These are phyloP conservation scores for Plemyria rubiginata DNA, from an alignment of 2,888 invertebrate species.

Conservation along the genomic window DNA sequence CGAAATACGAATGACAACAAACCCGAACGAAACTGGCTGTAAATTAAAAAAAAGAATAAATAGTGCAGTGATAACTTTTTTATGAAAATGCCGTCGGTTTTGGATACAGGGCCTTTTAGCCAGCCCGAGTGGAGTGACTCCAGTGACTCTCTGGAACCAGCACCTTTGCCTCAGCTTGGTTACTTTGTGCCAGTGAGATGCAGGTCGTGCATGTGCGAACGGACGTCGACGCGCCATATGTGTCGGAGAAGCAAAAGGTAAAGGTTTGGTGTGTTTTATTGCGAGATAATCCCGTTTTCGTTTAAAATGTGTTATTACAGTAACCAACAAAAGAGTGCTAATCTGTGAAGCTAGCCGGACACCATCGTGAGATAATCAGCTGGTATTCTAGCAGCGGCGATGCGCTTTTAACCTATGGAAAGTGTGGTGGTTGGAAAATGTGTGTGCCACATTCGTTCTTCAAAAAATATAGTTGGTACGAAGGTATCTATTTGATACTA, in stretches of 20 bases:
- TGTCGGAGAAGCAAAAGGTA: conserved; percentile 82
- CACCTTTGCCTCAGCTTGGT: conserved; percentile 82
- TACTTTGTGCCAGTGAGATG: conserved; percentile 86
- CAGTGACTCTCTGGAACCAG: conserved; percentile 71
- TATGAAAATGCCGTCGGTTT: conserved; percentile 69
- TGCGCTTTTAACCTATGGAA: too few relatives aligned
- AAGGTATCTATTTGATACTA: too few relatives aligned
- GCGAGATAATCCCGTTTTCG: too few relatives aligned
- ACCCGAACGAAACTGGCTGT: conserved; percentile 5
- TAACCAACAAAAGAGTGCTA: too few relatives aligned
- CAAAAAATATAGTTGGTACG: too few relatives aligned
- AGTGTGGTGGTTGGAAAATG: too few relatives aligned
- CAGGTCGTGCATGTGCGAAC: conserved; percentile 58
- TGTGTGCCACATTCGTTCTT: too few relatives aligned
- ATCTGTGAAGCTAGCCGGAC: too few relatives aligned
- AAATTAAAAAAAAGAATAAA: conserved; percentile 13
- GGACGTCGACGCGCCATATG: conserved; percentile 70
- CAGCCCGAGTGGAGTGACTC: conserved; percentile 81
- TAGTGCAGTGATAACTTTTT: conserved; percentile 10
- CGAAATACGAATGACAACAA: conserved; percentile 2
- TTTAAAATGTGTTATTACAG: not conserved
- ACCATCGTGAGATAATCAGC: too few relatives aligned
- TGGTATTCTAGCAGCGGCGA: too few relatives aligned
- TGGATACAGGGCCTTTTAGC: conserved; percentile 71
- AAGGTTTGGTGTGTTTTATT: conserved; percentile 12